Percentiles rank a stretch among this genome's conserved stretches.
phyloP scores from a whole-genome alignment of 1,140 invertebrate species.

The Drosophila bipectinata region DNA sequence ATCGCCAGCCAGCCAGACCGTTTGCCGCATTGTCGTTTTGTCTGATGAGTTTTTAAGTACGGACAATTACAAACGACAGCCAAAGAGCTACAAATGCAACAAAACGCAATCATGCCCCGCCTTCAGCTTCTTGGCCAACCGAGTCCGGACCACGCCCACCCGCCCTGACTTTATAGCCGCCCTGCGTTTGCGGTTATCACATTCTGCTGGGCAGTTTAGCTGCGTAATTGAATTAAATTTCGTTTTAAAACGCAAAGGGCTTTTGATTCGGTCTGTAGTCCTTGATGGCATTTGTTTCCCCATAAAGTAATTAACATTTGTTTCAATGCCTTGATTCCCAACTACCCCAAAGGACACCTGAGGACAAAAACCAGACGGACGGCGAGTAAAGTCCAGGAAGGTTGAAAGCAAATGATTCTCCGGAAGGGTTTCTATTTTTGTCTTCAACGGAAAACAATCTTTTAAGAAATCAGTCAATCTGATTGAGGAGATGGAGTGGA shows the following conservation, averaged over 20 bases:
- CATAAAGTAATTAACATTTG: conserved; percentile 65
- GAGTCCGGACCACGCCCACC: conserved; percentile 8
- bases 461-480: not conserved
- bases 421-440: not conserved
- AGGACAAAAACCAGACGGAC: not conserved
- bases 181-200: conserved; percentile 60
- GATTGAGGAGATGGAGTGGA: not conserved
- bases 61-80: conserved; percentile 75
- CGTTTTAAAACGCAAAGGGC: conserved; percentile 64
- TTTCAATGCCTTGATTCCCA: conserved; percentile 22
- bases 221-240: conserved; percentile 77
- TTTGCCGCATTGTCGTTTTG: conserved; percentile 70
- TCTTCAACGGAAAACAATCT: not conserved
- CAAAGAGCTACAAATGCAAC: conserved; percentile 51
- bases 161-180: not conserved
- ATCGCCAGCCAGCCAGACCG: not conserved
- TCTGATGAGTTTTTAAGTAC: conserved; percentile 82
- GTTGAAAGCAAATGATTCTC: not conserved
- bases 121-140: conserved; percentile 21
- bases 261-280: conserved; percentile 53
- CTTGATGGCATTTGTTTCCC: conserved; percentile 33
- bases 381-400: not conserved
- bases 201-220: conserved; percentile 68
- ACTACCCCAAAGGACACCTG: not conserved
- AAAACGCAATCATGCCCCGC: conserved; percentile 41